A percentile compares a stretch with the other conserved stretches of the same genome.
Conservation (phyloP, 2,797 vertebrate species). For the Epinephelus awoara region DNA sequence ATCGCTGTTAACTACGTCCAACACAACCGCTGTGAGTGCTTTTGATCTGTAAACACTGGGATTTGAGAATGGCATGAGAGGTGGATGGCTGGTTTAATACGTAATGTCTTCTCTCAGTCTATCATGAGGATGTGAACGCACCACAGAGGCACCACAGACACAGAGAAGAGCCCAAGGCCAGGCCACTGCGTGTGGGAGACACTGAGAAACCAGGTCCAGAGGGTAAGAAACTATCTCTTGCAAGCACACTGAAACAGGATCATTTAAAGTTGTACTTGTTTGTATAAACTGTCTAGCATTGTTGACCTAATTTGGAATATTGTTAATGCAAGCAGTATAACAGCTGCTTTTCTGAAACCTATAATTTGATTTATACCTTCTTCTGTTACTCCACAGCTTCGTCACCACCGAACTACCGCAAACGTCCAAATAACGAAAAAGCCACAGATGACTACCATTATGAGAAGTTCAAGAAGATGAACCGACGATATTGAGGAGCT, state of each 20-base stretch:
- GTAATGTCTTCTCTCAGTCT: constrained; percentile 84
- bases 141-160: constrained; percentile 94
- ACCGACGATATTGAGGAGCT: constrained; percentile 90
- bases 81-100: constrained; percentile 7
- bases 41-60: neutral
- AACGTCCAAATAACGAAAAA: constrained; percentile 97
- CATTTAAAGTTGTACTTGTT: neutral
- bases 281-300: neutral
- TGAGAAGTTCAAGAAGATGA: constrained; percentile 99
- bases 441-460: constrained; percentile 99
- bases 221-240: constrained; percentile 80
- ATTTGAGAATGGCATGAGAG: neutral
- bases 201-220: constrained; percentile 96
- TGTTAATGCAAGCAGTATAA: neutral
- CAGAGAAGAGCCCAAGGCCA: constrained; percentile 94
- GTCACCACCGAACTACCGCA: constrained; percentile 92
- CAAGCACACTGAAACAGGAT: neutral
- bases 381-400: constrained; percentile 60
- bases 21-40: constrained; percentile 96
- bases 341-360: neutral
- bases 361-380: neutral
- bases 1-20: constrained; percentile 99
- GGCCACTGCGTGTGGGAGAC: constrained; percentile 94
- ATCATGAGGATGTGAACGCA: constrained; percentile 94
- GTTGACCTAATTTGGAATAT: neutral